Conservation (phyloP, 2,888 invertebrate genomes). For the Pseudoips prasinana region DNA sequence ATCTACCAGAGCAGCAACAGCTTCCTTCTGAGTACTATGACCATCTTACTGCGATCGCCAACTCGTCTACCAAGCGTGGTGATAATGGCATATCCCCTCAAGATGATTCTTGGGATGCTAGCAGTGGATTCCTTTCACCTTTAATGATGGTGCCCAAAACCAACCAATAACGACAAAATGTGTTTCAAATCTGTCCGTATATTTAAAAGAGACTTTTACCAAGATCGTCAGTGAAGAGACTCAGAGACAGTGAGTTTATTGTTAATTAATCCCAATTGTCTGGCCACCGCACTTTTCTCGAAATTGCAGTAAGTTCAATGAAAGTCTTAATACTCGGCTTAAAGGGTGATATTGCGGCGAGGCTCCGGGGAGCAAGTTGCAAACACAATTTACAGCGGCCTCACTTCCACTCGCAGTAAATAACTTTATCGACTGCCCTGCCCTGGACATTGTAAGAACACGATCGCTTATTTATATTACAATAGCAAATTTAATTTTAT, state of each 20-base stretch:
- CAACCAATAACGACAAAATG: too few relatives aligned
- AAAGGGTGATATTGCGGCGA: slow-evolving; percentile 49
- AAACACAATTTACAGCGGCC: slow-evolving; percentile 66
- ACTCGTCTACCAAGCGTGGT: too few relatives aligned
- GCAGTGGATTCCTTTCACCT: too few relatives aligned
- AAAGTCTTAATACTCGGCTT: slow-evolving; percentile 27
- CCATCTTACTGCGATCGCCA: too few relatives aligned
- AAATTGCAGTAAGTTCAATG: slow-evolving; percentile 31
- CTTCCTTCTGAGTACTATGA: too few relatives aligned
- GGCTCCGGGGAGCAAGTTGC: slow-evolving; percentile 54
- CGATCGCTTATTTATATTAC: slow-evolving; percentile 7
- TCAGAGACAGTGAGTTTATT: slow-evolving; percentile 10
- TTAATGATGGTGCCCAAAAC: too few relatives aligned
- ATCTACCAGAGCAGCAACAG: too few relatives aligned
- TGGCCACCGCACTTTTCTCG: slow-evolving; percentile 11
- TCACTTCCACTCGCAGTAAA: slow-evolving; percentile 62
- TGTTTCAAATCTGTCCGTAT: too few relatives aligned
- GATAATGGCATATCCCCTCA: too few relatives aligned
- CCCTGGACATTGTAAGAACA: slow-evolving; percentile 40
- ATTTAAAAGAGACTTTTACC: too few relatives aligned
- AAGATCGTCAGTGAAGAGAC: too few relatives aligned
- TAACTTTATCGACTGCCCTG: slow-evolving; percentile 61
- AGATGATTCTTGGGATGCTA: too few relatives aligned
- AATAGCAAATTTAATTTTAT: slow-evolving; percentile 7
- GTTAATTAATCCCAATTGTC: slow-evolving; percentile 14